These are phyloP conservation scores for Odontophorus gujanensis DNA, from an alignment of 2,113 vertebrate species.

Conservation along the genomic window DNA sequence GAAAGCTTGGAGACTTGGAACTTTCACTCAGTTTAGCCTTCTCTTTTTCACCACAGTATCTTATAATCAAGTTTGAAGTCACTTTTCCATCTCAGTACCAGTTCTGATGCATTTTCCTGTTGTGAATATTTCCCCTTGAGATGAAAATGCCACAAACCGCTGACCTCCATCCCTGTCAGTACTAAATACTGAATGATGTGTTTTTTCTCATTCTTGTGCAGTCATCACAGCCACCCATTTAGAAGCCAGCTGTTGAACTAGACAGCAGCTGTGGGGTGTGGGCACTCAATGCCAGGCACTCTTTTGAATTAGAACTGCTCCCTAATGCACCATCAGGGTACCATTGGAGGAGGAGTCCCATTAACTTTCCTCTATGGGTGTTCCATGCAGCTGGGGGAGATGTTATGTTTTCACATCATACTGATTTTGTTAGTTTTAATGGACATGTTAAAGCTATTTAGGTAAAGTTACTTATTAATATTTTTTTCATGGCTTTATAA, in stretches of 20 bases:
- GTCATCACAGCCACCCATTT: slow-evolving; percentile 64
- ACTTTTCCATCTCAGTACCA: neutral
- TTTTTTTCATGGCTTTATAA: neutral
- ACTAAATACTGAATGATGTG: slow-evolving; percentile 59
- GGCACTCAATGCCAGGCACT: slow-evolving; percentile 69
- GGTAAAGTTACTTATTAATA: neutral
- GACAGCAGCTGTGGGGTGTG: slow-evolving; percentile 70
- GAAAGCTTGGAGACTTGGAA: neutral
- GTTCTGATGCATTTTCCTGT: neutral
- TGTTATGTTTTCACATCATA: neutral
- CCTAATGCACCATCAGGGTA: neutral
- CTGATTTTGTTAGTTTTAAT: slow-evolving; percentile 35
- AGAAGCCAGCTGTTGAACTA: slow-evolving; percentile 77
- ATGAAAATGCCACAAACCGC: slow-evolving; percentile 44
- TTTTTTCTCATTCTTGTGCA: slow-evolving; percentile 61
- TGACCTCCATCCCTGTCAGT: slow-evolving; percentile 25
- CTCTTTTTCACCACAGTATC: neutral
- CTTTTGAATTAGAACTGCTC: slow-evolving; percentile 59
- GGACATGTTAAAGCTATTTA: neutral
- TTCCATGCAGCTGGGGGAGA: slow-evolving; percentile 48
- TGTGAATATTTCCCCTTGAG: slow-evolving; percentile 21
- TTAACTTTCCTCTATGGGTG: slow-evolving; percentile 38
- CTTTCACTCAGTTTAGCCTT: neutral
- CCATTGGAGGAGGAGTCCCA: slow-evolving; percentile 37
- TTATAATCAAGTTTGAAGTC: neutral